Conservation (phyloP, 2,888 invertebrate species). For the Koerneria pararmatus region DNA sequence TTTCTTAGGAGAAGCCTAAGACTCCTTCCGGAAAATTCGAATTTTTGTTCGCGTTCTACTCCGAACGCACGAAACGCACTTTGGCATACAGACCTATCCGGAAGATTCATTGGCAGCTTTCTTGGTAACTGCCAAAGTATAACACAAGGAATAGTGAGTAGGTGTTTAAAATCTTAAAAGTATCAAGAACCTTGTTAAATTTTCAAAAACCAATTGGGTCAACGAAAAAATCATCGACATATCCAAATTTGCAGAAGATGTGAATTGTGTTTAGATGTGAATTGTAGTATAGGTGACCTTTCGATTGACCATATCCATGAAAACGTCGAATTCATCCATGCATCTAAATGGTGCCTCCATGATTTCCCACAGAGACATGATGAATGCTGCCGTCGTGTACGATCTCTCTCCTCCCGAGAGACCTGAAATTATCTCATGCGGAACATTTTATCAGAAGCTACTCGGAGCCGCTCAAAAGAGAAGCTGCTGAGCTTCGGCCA, state of each 20-base stretch:
- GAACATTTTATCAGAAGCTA: too few relatives aligned
- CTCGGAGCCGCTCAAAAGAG: too few relatives aligned
- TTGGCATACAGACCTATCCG: not conserved
- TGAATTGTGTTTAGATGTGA: too few relatives aligned
- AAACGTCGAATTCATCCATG: conserved; percentile 50
- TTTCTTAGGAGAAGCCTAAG: too few relatives aligned
- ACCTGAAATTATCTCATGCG: too few relatives aligned
- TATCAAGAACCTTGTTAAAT: not conserved
- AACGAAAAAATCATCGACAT: too few relatives aligned
- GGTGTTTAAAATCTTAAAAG: not conserved
- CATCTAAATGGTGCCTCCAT: conserved; percentile 82
- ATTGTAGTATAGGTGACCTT: conserved; percentile 30
- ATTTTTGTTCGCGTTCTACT: too few relatives aligned
- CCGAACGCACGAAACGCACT: not conserved
- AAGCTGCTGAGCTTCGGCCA: too few relatives aligned
- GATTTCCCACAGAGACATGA: conserved; percentile 87
- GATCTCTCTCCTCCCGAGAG: conserved; percentile 87
- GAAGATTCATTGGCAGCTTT: not conserved
- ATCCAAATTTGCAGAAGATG: too few relatives aligned
- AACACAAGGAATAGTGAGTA: too few relatives aligned
- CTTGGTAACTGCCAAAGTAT: not conserved
- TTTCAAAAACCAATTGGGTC: conserved; percentile 1
- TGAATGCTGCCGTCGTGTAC: conserved; percentile 87
- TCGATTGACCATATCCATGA: conserved; percentile 54
- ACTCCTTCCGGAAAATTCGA: too few relatives aligned